These are phyloP conservation scores for Agraylea sexmaculata DNA, from an alignment of 1,140 invertebrate species.

Conservation along the genomic window DNA sequence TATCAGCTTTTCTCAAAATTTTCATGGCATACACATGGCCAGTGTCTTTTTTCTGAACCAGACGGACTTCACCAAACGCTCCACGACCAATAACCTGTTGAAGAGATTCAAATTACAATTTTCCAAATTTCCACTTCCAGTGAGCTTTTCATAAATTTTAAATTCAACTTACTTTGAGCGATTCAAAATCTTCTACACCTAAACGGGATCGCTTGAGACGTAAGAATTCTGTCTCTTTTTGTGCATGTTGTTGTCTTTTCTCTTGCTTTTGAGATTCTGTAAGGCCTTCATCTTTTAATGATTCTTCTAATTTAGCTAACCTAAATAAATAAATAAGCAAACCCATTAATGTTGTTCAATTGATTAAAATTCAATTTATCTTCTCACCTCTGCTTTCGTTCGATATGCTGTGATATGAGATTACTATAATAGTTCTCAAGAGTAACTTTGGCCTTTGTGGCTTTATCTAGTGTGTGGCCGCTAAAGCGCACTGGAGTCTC, in stretches of 20 bases:
- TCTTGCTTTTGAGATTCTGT: slow-evolving; percentile 76
- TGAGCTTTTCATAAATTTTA: background rate
- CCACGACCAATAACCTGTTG: slow-evolving; percentile 76
- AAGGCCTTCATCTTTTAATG: slow-evolving; percentile 84
- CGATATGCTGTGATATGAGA: slow-evolving; percentile 91
- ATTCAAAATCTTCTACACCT: slow-evolving; percentile 97
- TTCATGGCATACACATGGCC: slow-evolving; percentile 99
- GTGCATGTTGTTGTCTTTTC: slow-evolving; percentile 87
- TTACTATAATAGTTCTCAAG: slow-evolving; percentile 99
- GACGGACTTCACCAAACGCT: slow-evolving; percentile 95
- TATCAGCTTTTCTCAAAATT: slow-evolving; percentile 96
- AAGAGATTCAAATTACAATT: background rate
- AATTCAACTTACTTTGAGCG: slow-evolving; percentile 62
- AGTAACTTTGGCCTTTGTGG: slow-evolving; percentile 97
- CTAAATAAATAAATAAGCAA: slow-evolving; percentile 34
- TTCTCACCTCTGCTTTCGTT: slow-evolving; percentile 82
- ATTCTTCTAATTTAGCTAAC: slow-evolving; percentile 85
- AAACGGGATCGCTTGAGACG: slow-evolving; percentile 90
- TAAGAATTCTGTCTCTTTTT: slow-evolving; percentile 97
- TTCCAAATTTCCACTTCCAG: background rate
- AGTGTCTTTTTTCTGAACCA: slow-evolving; percentile 99
- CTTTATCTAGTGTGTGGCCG: slow-evolving; percentile 96
- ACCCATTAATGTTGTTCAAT: background rate
- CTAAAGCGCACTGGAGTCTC: slow-evolving; percentile 79
- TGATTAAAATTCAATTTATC: background rate